phyloP scores from a whole-genome alignment of 2,797 vertebrate species.

The Mus spretus region DNA sequence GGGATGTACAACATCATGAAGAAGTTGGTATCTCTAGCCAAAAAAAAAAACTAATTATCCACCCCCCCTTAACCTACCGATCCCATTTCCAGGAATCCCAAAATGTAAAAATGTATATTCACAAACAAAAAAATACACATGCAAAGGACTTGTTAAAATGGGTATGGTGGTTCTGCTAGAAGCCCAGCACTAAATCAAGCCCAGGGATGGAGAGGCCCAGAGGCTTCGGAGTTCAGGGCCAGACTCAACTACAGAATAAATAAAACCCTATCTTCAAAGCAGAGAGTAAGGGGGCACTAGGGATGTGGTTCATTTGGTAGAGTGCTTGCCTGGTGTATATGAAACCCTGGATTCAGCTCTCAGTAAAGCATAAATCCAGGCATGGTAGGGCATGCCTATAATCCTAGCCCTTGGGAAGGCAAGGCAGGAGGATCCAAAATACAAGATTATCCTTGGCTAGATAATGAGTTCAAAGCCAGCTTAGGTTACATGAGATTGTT shows the following conservation, averaged over 20 bases:
- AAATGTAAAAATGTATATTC: slow-evolving; percentile 43
- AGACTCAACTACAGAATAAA: background rate
- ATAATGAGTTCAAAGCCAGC: background rate
- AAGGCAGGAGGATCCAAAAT: background rate
- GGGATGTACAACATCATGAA: background rate
- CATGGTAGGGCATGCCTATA: background rate
- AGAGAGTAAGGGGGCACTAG: background rate
- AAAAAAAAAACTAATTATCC: background rate
- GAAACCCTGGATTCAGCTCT: background rate
- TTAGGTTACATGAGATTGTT: background rate
- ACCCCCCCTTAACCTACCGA: background rate
- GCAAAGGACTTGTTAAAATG: background rate
- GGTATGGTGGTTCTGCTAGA: background rate
- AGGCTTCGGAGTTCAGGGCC: background rate
- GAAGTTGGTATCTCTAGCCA: slow-evolving; percentile 26
- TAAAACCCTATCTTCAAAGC: background rate
- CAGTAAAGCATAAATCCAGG: background rate
- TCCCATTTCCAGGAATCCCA: slow-evolving; percentile 11
- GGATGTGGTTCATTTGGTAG: background rate
- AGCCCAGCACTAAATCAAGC: background rate
- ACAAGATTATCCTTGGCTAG: background rate
- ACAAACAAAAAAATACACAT: slow-evolving; percentile 10
- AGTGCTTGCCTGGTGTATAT: background rate
- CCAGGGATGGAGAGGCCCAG: background rate
- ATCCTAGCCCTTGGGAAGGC: background rate